phyloP scores from a whole-genome alignment of 1,140 invertebrate genomes.

The Cecropterus lyciades region DNA sequence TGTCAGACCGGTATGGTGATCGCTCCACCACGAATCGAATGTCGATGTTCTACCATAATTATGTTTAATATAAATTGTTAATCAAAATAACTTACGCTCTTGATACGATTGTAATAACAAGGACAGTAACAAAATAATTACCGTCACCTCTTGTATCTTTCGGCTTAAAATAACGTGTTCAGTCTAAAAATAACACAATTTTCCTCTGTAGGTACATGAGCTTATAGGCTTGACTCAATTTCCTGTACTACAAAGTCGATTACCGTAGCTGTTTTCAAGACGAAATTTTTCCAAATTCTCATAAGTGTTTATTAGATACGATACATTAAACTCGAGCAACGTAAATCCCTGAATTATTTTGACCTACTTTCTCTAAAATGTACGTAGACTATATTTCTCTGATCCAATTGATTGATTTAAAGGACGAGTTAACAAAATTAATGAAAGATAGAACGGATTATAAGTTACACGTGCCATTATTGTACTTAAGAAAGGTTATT shows the following conservation, averaged over 20 bases:
- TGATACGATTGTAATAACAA: too few species aligned
- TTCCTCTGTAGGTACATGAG: not conserved
- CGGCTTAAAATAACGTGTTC: not conserved
- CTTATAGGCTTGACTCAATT: slow-evolving; percentile 10
- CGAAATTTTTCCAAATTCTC: not conserved
- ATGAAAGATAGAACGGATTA: not conserved
- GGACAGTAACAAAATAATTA: too few species aligned
- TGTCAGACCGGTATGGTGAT: too few species aligned
- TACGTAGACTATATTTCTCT: not conserved
- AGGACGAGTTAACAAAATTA: not conserved
- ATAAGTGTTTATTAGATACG: not conserved
- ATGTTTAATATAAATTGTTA: too few species aligned
- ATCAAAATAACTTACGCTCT: too few species aligned
- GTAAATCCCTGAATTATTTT: not conserved
- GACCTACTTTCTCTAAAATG: not conserved
- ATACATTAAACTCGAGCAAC: not conserved
- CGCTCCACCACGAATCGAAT: too few species aligned
- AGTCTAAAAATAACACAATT: slow-evolving; percentile 1
- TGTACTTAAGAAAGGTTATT: too few species aligned
- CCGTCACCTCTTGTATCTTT: not conserved
- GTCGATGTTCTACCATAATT: too few species aligned
- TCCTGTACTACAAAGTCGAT: not conserved
- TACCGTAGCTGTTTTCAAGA: not conserved
- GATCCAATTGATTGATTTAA: not conserved
- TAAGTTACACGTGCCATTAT: too few species aligned